Evolutionary conservation across 2,888 invertebrate genomes (phyloP).

Genomic region (Crematogaster levior): DNA sequence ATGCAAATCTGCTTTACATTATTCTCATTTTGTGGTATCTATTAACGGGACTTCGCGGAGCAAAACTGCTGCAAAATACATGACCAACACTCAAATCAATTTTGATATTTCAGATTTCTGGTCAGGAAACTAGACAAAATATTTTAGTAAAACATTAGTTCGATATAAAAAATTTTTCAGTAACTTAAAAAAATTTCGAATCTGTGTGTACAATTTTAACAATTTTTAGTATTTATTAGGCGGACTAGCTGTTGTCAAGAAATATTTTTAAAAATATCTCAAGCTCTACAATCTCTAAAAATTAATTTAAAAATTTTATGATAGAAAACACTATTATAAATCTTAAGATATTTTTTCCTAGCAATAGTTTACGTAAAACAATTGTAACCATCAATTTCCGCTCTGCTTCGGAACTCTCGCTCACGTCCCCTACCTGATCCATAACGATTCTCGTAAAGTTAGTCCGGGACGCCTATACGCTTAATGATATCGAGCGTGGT

Average conservation of each 20-base stretch:
- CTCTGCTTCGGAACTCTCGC: conserved; percentile 45
- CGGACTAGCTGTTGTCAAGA: not conserved
- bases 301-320: too few relatives aligned
- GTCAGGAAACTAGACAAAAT: not conserved
- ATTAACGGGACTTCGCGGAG: not conserved
- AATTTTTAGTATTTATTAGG: too few relatives aligned
- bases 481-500: conserved; percentile 48
- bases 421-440: conserved; percentile 47
- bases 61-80: not conserved
- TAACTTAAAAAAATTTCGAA: not conserved
- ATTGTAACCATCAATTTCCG: too few relatives aligned
- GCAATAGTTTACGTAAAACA: not conserved
- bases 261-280: not conserved
- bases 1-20: conserved; percentile 40
- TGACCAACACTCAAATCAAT: not conserved
- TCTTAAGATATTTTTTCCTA: not conserved
- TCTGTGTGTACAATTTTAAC: not conserved
- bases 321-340: not conserved
- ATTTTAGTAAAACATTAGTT: not conserved
- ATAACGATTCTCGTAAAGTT: conserved; percentile 53
- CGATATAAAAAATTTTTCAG: not conserved
- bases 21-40: conserved; percentile 30
- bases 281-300: not conserved
- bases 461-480: conserved; percentile 42
- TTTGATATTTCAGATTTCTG: conserved; percentile 3